Conservation (phyloP, 1,140 invertebrate species). For the Zaprionus davidi region DNA sequence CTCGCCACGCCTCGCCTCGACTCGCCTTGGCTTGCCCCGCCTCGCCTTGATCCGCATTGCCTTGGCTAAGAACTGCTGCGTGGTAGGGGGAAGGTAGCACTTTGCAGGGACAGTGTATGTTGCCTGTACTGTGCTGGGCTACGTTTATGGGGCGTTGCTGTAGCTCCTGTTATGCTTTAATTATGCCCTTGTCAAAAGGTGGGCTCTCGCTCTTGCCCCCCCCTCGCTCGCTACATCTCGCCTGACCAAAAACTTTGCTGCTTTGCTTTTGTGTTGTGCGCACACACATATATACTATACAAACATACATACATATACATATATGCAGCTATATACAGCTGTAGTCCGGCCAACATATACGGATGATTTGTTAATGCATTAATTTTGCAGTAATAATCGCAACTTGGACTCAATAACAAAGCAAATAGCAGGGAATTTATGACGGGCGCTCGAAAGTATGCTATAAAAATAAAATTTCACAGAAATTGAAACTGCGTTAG, state of each 20-base stretch:
- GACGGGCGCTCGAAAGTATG: constrained; percentile 3
- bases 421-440: neutral
- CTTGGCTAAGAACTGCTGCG: constrained; percentile 26
- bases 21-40: constrained; percentile 12
- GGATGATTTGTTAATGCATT: constrained; percentile 43
- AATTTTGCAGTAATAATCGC: constrained; percentile 49
- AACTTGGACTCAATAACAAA: constrained; percentile 28
- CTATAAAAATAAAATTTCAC: constrained; percentile 7
- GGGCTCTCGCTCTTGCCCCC: constrained; percentile 33
- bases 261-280: constrained; percentile 52
- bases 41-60: constrained; percentile 27
- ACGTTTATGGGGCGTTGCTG: constrained; percentile 52
- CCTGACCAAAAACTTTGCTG: constrained; percentile 31
- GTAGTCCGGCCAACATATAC: constrained; percentile 25
- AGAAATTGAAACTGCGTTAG: constrained; percentile 6
- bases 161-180: constrained; percentile 77
- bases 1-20: constrained; percentile 10
- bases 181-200: constrained; percentile 81
- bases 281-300: constrained; percentile 48
- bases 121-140: constrained; percentile 1
- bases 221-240: neutral
- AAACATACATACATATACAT: constrained; percentile 16
- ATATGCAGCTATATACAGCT: neutral
- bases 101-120: neutral
- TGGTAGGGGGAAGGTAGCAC: neutral